A percentile compares a stretch with the other conserved stretches of the same genome.
phyloP scores from a whole-genome alignment of 2,888 invertebrate genomes.

The Poecilobothrus nobilitatus region DNA sequence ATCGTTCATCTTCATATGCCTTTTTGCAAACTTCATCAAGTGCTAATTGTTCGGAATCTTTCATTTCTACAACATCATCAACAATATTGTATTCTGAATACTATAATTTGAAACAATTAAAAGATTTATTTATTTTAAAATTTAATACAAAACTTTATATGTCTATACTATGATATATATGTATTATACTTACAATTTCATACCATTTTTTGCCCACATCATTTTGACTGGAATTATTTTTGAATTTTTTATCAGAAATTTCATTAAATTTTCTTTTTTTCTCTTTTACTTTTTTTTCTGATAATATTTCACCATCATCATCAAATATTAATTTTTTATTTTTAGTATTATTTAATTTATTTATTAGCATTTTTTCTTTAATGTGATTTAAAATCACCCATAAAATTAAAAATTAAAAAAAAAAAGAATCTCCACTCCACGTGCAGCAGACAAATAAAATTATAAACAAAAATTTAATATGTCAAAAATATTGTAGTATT shows the following conservation, averaged over 20 bases:
- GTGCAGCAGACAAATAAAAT: too few species aligned
- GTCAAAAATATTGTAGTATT: too few species aligned
- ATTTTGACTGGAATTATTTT: conserved; percentile 23
- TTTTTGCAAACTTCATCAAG: conserved; percentile 36
- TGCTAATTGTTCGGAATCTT: conserved; percentile 39
- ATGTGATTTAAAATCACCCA: neutral
- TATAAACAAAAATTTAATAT: too few species aligned
- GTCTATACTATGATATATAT: neutral
- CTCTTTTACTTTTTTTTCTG: conserved; percentile 10
- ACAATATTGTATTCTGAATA: conserved; percentile 34
- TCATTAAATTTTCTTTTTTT: conserved; percentile 23
- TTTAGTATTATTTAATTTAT: conserved; percentile 22
- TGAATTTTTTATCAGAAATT: conserved; percentile 7
- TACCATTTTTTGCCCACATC: conserved; percentile 38
- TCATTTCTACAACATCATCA: conserved; percentile 38
- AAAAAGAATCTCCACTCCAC: too few species aligned
- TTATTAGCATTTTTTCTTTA: neutral
- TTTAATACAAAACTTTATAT: neutral
- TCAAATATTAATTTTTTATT: conserved; percentile 38
- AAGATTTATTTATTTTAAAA: too few species aligned
- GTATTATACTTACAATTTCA: conserved; percentile 32
- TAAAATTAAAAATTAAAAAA: too few species aligned
- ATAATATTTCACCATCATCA: conserved; percentile 31
- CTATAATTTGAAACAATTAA: too few species aligned
- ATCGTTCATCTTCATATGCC: conserved; percentile 35